A percentile compares a stretch with the other conserved stretches of the same genome.
Conservation (phyloP, 2,113 vertebrate genomes). For the Piaya cayana region DNA sequence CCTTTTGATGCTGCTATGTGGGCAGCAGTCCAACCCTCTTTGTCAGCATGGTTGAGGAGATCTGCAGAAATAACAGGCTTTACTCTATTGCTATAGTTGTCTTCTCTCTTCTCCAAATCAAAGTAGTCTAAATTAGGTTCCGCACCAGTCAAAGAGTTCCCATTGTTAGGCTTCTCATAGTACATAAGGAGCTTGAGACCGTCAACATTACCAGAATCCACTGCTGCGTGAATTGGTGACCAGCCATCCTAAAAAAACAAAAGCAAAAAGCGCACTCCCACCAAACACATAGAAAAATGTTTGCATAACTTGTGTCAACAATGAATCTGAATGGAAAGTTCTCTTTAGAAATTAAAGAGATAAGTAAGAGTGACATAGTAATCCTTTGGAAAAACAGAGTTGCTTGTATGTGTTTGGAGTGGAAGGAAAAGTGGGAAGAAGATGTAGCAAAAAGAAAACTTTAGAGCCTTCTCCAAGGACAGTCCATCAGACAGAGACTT, state of each 20-base stretch:
- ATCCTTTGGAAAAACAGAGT: neutral
- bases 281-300: neutral
- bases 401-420: neutral
- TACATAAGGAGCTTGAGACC: slow-evolving; percentile 87
- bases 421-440: neutral
- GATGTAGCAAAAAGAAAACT: neutral
- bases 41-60: slow-evolving; percentile 88
- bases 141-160: slow-evolving; percentile 26
- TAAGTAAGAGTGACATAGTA: neutral
- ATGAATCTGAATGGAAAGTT: neutral
- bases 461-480: neutral
- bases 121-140: slow-evolving; percentile 23
- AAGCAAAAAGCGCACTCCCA: slow-evolving; percentile 20
- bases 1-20: slow-evolving; percentile 93
- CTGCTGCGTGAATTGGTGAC: slow-evolving; percentile 87
- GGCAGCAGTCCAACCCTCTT: slow-evolving; percentile 93
- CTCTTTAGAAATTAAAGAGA: neutral
- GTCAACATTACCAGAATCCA: slow-evolving; percentile 86
- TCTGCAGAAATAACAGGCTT: slow-evolving; percentile 75
- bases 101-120: slow-evolving; percentile 58
- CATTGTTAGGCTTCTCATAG: slow-evolving; percentile 29
- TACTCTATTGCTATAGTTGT: slow-evolving; percentile 3
- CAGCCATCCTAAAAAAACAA: slow-evolving; percentile 83
- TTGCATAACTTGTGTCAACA: neutral
- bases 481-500: neutral